Conservation (phyloP, 2,113 vertebrate species). For the Cervus canadensis region DNA sequence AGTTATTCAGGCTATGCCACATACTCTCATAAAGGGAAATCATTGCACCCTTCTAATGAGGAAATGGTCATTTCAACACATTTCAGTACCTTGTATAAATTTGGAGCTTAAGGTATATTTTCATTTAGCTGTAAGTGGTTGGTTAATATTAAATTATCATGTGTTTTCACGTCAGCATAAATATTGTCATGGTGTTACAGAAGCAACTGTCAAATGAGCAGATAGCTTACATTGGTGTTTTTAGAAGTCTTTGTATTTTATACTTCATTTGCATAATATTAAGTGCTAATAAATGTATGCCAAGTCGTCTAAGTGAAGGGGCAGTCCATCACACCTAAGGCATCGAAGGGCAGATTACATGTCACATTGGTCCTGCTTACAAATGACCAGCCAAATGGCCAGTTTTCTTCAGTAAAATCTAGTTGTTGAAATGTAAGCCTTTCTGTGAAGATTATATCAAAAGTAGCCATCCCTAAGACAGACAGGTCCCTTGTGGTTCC, state of each 20-base stretch:
- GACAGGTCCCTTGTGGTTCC: background rate
- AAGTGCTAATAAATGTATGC: constrained; percentile 29
- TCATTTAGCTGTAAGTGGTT: constrained; percentile 22
- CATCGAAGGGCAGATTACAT: background rate
- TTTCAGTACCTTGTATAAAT: constrained; percentile 52
- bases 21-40: constrained; percentile 56
- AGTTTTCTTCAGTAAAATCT: background rate
- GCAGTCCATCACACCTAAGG: background rate
- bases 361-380: background rate
- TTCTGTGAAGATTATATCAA: background rate
- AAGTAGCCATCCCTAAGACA: background rate
- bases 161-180: constrained; percentile 9
- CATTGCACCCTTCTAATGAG: constrained; percentile 21
- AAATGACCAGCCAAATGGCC: background rate
- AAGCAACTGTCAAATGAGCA: constrained; percentile 4
- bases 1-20: constrained; percentile 46
- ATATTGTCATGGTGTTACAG: background rate
- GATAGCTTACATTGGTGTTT: constrained; percentile 26
- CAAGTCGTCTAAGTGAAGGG: constrained; percentile 26
- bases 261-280: constrained; percentile 6
- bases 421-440: constrained; percentile 4
- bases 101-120: constrained; percentile 41
- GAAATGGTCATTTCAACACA: constrained; percentile 35
- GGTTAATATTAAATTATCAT: background rate
- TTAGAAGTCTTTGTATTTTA: constrained; percentile 34